Conservation (phyloP, 2,113 vertebrate genomes). For the Petromus typicus region DNA sequence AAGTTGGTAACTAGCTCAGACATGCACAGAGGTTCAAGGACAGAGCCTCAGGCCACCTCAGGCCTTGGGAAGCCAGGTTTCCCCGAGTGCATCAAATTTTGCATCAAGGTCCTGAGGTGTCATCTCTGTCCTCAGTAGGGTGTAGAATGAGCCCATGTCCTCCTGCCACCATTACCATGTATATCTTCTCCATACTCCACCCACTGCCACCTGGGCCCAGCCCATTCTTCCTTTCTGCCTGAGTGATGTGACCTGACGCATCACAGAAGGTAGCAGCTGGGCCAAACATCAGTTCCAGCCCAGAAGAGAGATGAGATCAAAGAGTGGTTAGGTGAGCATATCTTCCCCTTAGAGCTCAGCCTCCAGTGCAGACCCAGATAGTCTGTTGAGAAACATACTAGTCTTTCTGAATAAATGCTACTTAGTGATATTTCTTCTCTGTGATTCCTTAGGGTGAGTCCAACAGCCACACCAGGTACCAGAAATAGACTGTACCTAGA, state of each 20-base stretch:
- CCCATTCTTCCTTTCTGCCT: background rate
- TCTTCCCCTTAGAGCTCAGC: background rate
- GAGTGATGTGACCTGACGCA: background rate
- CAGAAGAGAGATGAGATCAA: background rate
- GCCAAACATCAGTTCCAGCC: background rate
- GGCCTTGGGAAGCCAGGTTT: background rate
- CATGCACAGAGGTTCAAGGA: too few relatives aligned
- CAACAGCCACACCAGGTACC: background rate
- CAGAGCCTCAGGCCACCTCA: background rate
- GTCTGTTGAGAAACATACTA: background rate
- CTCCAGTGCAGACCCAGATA: background rate
- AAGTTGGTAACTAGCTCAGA: background rate
- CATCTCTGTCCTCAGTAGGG: background rate
- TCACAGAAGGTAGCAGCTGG: background rate
- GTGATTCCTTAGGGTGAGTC: background rate
- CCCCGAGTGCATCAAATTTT: background rate
- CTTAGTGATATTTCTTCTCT: background rate
- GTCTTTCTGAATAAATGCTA: background rate
- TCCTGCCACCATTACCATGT: rapidly evolving
- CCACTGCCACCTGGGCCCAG: background rate
- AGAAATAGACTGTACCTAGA: background rate
- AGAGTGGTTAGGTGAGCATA: too few relatives aligned
- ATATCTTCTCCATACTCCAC: background rate
- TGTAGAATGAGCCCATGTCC: background rate
- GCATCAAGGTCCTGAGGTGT: background rate